Base-by-base conservation (phyloP, 1,140 invertebrate genomes). In the Meteorus sp. region DNA sequence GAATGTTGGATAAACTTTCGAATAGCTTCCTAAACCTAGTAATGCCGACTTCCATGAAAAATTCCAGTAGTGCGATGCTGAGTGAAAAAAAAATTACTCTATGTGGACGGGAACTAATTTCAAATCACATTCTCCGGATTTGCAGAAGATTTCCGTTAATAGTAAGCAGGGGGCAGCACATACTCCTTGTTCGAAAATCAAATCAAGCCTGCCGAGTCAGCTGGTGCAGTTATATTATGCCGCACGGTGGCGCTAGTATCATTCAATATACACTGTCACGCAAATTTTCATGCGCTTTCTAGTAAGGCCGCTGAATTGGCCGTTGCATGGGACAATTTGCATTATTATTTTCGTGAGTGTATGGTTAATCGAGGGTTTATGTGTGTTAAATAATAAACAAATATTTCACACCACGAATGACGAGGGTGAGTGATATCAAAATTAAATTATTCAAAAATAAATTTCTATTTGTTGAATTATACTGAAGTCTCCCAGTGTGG, bases 251-350 rank as follows among this genome's bases (percentile, higher is more conserved):
- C 67, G 69, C 69, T 66, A 69, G 66, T n/a, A n/a, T 22, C 8
- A 55, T 35, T 9, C 59, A 35, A 50, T 45, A 60, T 59, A 54
- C 55, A 8, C 47, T 41, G 64, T 61, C 59, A 43, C 50, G 44
- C 56, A 33, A 53, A 58, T 71, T 71, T 71, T 65, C 13, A 4
- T 39, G 35, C 35, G 65, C 61, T 61, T 69, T 33, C 59, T 68
- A 64, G 68, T 71, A 59, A n/a, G 61, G 43, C 53, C 64, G 64
- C 68, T 62, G 62, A 58, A 68, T 71, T 69, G 57, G 66, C 70
- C 67, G 74, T 74, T 74, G 65, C 65, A 62, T 57, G 64, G 67
- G 62, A 70, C 73, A n/a, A 64, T 58, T 54, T 55, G 61, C 37
- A 54, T 53, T n/a, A n/a, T n/a, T n/a, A 48, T 59, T 51, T 48